These are phyloP conservation scores for Dinothrombium tinctorium DNA, from an alignment of 1,140 invertebrate genomes.

Conservation along the genomic window DNA sequence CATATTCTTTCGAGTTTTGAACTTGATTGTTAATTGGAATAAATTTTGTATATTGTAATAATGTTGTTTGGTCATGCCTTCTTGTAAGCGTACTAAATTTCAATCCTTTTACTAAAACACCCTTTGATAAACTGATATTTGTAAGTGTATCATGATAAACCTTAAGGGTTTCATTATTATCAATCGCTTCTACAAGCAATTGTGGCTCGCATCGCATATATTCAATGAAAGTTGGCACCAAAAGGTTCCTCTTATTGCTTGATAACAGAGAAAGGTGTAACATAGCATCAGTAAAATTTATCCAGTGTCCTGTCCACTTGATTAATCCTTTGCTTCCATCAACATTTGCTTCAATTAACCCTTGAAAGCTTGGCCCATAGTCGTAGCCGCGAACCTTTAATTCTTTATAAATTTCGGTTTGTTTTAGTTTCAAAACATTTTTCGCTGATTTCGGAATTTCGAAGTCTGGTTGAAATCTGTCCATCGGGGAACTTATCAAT, in stretches of 20 bases:
- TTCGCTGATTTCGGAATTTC: slow-evolving; percentile 11
- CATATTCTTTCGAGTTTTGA: too few species aligned
- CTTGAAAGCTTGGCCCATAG: slow-evolving; percentile 65
- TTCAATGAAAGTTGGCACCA: slow-evolving; percentile 64
- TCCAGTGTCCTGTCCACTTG: slow-evolving; percentile 27
- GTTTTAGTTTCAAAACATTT: slow-evolving; percentile 31
- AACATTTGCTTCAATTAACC: slow-evolving; percentile 40
- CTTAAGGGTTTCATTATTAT: too few species aligned
- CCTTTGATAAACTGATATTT: too few species aligned
- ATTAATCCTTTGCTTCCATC: slow-evolving; percentile 24
- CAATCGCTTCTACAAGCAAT: neutral
- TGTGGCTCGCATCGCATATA: slow-evolving; percentile 26
- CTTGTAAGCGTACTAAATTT: too few species aligned
- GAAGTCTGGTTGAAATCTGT: too few species aligned
- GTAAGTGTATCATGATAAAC: too few species aligned
- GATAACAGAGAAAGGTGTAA: slow-evolving; percentile 26
- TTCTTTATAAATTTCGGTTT: slow-evolving; percentile 75
- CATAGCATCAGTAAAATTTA: slow-evolving; percentile 30
- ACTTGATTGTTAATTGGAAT: too few species aligned
- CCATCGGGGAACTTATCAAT: too few species aligned
- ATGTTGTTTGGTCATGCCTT: too few species aligned
- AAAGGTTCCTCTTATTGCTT: slow-evolving; percentile 43
- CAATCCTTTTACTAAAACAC: too few species aligned
- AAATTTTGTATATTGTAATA: too few species aligned
- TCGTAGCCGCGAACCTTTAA: slow-evolving; percentile 76